A percentile compares a stretch with the other conserved stretches of the same genome.
These are phyloP conservation scores for Lepus europaeus DNA, from an alignment of 2,113 vertebrate species.

Conservation along the genomic window DNA sequence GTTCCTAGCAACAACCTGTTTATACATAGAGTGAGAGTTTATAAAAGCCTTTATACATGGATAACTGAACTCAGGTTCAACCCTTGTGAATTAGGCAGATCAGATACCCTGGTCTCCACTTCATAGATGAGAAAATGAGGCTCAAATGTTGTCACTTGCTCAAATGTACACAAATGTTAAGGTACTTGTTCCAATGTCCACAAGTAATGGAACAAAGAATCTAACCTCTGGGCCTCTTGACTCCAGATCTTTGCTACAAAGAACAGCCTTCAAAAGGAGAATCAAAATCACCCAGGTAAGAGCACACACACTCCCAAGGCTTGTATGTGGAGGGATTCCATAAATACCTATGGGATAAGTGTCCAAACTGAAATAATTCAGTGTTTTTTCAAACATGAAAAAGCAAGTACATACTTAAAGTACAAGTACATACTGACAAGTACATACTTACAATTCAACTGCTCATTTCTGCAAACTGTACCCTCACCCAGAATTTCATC, in stretches of 20 bases:
- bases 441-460: slow-evolving; percentile 69
- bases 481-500: not conserved
- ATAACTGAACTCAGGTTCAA: not conserved
- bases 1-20: not conserved
- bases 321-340: slow-evolving; percentile 60
- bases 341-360: slow-evolving; percentile 51
- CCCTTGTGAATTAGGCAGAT: not conserved
- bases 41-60: not conserved
- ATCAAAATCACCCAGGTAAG: not conserved
- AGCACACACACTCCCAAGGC: not conserved
- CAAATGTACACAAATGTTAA: not conserved
- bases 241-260: slow-evolving; percentile 40
- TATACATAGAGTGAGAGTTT: not conserved
- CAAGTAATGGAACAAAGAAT: slow-evolving; percentile 1
- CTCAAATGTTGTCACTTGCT: not conserved
- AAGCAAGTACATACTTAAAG: too few relatives aligned
- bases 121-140: slow-evolving; percentile 6
- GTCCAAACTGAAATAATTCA: slow-evolving; percentile 39
- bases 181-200: not conserved
- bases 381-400: slow-evolving; percentile 62
- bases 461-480: slow-evolving; percentile 22
- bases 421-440: slow-evolving; percentile 38
- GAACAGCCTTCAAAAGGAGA: slow-evolving; percentile 40
- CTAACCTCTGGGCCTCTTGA: not conserved
- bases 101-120: not conserved